These are phyloP conservation scores for Cataglyphis hispanica DNA, from an alignment of 1,140 invertebrate species.

Conservation along the genomic window DNA sequence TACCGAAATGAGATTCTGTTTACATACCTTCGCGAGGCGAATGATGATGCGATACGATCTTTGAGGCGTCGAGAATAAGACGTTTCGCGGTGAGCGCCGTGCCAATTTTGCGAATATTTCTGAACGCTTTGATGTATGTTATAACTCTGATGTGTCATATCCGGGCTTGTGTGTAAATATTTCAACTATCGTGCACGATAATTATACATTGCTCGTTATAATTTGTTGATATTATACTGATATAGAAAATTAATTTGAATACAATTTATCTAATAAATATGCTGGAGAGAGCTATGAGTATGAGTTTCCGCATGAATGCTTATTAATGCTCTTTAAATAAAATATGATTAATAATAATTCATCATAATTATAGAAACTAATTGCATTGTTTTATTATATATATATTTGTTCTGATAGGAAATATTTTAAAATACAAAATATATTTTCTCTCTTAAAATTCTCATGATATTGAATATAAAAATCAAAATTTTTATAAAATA, in stretches of 20 bases:
- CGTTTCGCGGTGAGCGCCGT: background rate
- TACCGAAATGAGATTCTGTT: constrained; percentile 38
- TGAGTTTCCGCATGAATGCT: background rate
- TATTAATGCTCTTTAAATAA: constrained; percentile 8
- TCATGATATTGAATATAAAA: constrained; percentile 6
- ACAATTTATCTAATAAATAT: constrained; percentile 23
- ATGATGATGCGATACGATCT: constrained; percentile 44
- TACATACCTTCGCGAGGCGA: constrained; percentile 6
- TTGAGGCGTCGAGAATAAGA: constrained; percentile 49
- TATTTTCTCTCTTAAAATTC: constrained; percentile 1
- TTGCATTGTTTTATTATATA: background rate
- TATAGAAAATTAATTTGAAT: constrained; percentile 22
- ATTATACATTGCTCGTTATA: constrained; percentile 20
- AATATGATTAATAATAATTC: constrained; percentile 5
- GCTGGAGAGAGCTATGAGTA: background rate
- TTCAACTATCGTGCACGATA: background rate
- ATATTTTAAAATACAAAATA: background rate
- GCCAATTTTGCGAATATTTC: constrained; percentile 47
- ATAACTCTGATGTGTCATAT: background rate
- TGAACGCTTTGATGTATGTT: background rate
- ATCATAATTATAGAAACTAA: background rate
- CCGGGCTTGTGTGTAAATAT: background rate
- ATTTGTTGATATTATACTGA: constrained; percentile 9
- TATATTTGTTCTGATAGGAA: background rate
- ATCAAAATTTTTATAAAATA: background rate